Evolutionary conservation across 2,888 invertebrate genomes (phyloP).

Genomic region (Chaitophorus viminalis): DNA sequence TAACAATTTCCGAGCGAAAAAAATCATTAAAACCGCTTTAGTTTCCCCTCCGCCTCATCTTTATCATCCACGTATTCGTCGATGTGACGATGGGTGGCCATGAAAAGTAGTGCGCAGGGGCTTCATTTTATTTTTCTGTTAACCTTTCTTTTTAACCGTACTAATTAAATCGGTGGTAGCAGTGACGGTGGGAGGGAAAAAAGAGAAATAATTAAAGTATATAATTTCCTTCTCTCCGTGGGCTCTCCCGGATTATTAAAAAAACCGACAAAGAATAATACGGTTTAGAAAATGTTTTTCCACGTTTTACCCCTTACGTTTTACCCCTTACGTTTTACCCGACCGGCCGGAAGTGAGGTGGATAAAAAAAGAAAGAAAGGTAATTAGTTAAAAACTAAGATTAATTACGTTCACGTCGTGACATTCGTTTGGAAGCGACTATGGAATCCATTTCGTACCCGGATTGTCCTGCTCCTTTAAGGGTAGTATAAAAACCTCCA

Average conservation of each 20-base stretch:
- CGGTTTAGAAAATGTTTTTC: conserved; percentile 61
- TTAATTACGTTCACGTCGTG: conserved; percentile 57
- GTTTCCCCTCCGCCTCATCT: conserved; percentile 11
- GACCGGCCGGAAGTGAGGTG: conserved; percentile 63
- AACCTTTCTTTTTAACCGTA: conserved; percentile 62
- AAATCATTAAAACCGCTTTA: conserved; percentile 62
- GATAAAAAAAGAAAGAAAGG: conserved; percentile 64
- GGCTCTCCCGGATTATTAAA: conserved; percentile 54
- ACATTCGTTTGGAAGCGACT: conserved; percentile 53
- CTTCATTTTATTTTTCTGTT: conserved; percentile 61
- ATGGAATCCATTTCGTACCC: conserved; percentile 35
- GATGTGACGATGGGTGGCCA: background rate
- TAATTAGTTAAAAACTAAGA: conserved; percentile 62
- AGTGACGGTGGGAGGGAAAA: conserved; percentile 35
- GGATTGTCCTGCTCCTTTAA: conserved; percentile 33
- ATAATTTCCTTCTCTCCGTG: conserved; percentile 49
- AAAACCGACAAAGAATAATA: conserved; percentile 59
- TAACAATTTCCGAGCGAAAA: conserved; percentile 60
- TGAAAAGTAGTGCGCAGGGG: conserved; percentile 24
- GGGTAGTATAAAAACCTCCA: conserved; percentile 6
- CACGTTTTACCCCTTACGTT: conserved; percentile 48
- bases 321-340: conserved; percentile 32
- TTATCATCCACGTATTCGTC: background rate
- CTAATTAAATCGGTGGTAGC: conserved; percentile 61
- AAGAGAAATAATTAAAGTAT: conserved; percentile 62